These are phyloP conservation scores for Eupithecia inturbata DNA, from an alignment of 2,888 invertebrate genomes.

Conservation along the genomic window DNA sequence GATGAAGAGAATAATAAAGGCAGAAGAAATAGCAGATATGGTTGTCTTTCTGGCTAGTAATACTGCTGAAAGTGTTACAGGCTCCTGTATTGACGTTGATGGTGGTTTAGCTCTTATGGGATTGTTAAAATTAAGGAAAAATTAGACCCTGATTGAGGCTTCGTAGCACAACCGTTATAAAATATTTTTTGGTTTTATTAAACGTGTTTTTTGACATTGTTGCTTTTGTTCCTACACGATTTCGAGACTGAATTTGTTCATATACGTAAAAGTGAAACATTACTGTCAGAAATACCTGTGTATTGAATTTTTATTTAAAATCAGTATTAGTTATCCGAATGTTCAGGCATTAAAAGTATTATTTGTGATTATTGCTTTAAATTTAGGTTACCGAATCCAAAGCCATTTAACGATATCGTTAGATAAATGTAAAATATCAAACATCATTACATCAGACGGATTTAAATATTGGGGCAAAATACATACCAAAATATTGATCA, in stretches of 20 bases:
- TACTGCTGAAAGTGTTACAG: slow-evolving; percentile 60
- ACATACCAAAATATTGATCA: slow-evolving; percentile 20
- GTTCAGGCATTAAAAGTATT: not conserved
- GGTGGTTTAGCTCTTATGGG: slow-evolving; percentile 6
- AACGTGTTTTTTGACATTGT: not conserved
- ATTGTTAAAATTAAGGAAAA: not conserved
- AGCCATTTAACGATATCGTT: not conserved
- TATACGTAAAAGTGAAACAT: not conserved
- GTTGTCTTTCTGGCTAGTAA: slow-evolving; percentile 57
- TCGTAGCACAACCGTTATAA: not conserved
- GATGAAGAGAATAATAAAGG: slow-evolving; percentile 2
- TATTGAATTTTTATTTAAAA: not conserved
- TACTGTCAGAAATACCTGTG: not conserved
- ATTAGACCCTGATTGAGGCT: not conserved
- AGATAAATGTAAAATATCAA: not conserved
- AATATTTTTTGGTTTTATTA: not conserved
- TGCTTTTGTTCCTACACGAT: not conserved
- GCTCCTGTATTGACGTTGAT: slow-evolving; percentile 35
- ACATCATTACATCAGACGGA: not conserved
- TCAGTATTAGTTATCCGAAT: not conserved
- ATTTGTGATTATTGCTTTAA: not conserved
- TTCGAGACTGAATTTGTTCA: too few species aligned
- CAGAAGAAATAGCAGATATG: slow-evolving; percentile 55
- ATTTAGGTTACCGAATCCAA: not conserved
- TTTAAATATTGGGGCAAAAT: slow-evolving; percentile 11